These are phyloP conservation scores for Sceloporus undulatus DNA, from an alignment of 2,113 vertebrate genomes.

Conservation along the genomic window DNA sequence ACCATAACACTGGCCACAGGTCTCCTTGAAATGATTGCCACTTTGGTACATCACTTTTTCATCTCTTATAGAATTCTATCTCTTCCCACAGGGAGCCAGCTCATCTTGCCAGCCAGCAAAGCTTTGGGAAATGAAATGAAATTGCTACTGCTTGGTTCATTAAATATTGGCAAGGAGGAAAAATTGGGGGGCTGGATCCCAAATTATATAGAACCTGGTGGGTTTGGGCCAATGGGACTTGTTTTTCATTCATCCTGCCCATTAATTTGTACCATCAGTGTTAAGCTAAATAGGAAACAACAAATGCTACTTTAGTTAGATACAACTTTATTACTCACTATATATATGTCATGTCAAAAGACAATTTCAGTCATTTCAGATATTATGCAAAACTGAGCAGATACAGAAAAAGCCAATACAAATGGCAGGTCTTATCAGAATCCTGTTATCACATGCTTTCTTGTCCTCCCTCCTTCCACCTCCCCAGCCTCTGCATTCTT, in stretches of 20 bases:
- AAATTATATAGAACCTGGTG: not conserved
- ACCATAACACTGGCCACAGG: not conserved
- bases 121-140: not conserved
- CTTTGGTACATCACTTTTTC: not conserved
- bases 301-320: not conserved
- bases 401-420: constrained; percentile 14
- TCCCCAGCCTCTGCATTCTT: not conserved
- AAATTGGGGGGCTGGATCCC: not conserved
- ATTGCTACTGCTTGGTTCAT: not conserved
- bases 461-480: not conserved
- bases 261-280: not conserved
- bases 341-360: not conserved
- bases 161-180: not conserved
- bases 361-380: constrained; percentile 19
- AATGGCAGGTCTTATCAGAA: constrained; percentile 4
- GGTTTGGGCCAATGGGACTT: not conserved
- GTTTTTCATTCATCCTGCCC: not conserved
- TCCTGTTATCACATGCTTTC: not conserved
- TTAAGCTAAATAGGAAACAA: not conserved
- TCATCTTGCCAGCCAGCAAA: not conserved
- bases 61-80: not conserved
- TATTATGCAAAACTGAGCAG: not conserved
- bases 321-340: not conserved
- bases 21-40: not conserved
- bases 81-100: not conserved